Percentiles rank a stretch among this genome's conserved stretches.
phyloP scores from a whole-genome alignment of 2,888 invertebrate genomes.

The Latrodectus elegans region DNA sequence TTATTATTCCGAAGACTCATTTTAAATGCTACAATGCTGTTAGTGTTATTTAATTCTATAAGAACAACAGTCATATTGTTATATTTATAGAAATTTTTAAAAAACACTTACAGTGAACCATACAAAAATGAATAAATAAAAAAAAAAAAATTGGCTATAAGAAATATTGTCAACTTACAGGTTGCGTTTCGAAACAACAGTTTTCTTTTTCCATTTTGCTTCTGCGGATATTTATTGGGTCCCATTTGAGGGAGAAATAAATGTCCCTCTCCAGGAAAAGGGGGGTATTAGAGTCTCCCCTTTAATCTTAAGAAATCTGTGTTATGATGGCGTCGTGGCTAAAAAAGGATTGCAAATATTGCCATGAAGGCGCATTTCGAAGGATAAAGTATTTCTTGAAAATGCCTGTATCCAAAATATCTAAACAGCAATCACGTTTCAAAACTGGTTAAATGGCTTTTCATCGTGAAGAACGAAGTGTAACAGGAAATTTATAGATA shows the following conservation, averaged over 20 bases:
- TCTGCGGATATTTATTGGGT: constrained; percentile 38
- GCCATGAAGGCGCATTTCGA: constrained; percentile 38
- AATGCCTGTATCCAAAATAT: constrained; percentile 32
- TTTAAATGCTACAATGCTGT: no score
- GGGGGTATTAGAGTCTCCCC: constrained; percentile 15
- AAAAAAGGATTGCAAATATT: constrained; percentile 62
- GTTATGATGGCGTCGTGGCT: constrained; percentile 48
- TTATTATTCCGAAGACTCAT: no score
- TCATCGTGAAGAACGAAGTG: constrained; percentile 42
- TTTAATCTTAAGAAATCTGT: constrained; percentile 19
- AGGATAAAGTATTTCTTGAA: constrained; percentile 43
- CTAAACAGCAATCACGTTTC: constrained; percentile 55
- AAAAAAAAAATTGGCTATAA: constrained; percentile 6
- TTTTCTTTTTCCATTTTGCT: constrained; percentile 50
- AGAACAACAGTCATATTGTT: neutral
- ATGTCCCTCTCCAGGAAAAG: constrained; percentile 15
- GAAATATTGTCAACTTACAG: constrained; percentile 32
- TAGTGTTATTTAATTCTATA: no score
- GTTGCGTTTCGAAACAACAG: constrained; percentile 31
- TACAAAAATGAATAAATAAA: constrained; percentile 11
- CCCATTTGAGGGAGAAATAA: constrained; percentile 45
- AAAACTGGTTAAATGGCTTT: constrained; percentile 47
- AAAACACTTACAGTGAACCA: neutral
- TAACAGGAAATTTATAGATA: constrained; percentile 31
- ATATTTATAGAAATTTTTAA: neutral